Conservation (phyloP, 2,797 vertebrate species). For the Petrocephalus sullivani region DNA sequence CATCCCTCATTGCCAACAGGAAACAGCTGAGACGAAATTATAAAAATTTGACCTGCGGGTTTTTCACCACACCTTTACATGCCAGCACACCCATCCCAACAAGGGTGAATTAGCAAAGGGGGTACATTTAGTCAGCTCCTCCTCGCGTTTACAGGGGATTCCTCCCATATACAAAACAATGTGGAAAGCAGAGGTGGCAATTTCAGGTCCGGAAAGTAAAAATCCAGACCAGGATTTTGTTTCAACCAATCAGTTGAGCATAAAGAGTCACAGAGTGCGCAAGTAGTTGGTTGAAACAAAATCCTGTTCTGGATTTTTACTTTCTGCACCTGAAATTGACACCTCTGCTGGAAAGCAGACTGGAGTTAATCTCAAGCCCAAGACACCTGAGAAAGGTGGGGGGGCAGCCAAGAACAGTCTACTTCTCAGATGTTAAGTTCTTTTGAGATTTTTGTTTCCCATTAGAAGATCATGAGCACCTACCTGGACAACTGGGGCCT, state of each 20-base stretch:
- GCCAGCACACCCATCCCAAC: not conserved
- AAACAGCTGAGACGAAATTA: conserved; percentile 68
- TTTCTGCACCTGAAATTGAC: too few relatives aligned
- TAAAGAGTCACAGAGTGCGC: too few relatives aligned
- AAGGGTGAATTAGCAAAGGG: not conserved
- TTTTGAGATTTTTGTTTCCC: not conserved
- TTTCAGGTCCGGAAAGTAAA: too few relatives aligned
- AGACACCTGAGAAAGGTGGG: not conserved
- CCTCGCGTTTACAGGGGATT: not conserved
- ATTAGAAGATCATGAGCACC: not conserved
- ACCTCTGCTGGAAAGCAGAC: not conserved
- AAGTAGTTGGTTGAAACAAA: too few relatives aligned
- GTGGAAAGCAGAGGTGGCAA: not conserved
- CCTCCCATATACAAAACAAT: not conserved
- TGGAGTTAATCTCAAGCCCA: not conserved
- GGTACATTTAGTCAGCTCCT: not conserved
- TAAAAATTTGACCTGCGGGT: not conserved
- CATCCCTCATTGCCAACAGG: conserved; percentile 91
- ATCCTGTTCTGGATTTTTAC: too few relatives aligned
- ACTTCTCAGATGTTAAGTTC: not conserved
- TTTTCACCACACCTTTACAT: not conserved
- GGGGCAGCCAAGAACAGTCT: not conserved
- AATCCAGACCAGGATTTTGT: too few relatives aligned
- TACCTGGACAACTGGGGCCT: conserved; percentile 92
- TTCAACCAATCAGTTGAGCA: too few relatives aligned